phyloP scores from a whole-genome alignment of 2,113 vertebrate genomes.

The Azemiops feae region DNA sequence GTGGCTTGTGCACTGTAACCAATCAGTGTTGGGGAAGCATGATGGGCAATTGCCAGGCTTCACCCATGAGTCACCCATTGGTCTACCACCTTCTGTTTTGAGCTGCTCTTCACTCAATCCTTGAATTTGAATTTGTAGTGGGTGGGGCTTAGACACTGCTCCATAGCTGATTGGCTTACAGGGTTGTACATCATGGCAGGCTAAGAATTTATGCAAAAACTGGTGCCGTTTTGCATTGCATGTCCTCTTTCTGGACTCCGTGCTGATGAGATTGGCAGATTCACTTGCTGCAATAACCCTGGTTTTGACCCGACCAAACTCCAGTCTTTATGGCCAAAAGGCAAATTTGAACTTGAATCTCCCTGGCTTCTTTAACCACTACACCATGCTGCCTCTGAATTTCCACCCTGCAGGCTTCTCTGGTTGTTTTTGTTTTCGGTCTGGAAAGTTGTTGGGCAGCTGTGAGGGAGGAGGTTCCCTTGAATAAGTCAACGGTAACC shows the following conservation, averaged over 20 bases:
- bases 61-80: background rate
- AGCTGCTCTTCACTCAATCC: background rate
- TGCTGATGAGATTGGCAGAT: background rate
- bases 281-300: background rate
- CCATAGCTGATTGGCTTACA: background rate
- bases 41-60: background rate
- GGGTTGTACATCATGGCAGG: background rate
- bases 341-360: background rate
- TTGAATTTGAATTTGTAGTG: background rate
- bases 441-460: background rate
- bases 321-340: background rate
- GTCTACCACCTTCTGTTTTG: background rate
- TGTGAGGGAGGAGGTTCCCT: background rate
- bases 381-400: background rate
- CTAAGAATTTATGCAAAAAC: background rate
- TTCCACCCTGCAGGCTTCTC: too few species aligned
- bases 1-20: background rate
- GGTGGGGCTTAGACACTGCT: background rate
- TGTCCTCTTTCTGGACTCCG: background rate
- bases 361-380: background rate
- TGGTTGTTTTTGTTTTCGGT: background rate
- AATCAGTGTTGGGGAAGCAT: background rate
- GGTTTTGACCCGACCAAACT: background rate
- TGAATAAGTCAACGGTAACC: background rate
- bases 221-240: background rate